phyloP scores from a whole-genome alignment of 2,797 vertebrate species.

The Okamejei kenojei region DNA sequence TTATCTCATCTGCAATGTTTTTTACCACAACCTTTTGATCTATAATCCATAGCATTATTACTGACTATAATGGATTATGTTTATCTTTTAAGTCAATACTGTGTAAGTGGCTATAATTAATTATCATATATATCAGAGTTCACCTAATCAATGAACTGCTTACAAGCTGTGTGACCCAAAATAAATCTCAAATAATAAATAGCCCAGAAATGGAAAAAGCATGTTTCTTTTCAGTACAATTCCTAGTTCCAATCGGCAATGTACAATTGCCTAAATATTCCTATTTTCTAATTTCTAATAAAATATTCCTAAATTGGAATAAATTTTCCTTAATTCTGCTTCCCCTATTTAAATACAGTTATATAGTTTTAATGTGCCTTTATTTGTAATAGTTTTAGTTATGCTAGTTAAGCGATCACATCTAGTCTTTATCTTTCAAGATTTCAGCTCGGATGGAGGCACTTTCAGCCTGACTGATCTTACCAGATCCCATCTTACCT shows the following conservation, averaged over 20 bases:
- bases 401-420: too few relatives aligned
- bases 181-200: slow-evolving; percentile 5
- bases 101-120: not conserved
- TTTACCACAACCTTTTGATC: not conserved
- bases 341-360: not conserved
- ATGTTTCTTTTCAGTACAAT: not conserved
- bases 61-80: not conserved
- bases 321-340: not conserved
- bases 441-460: not conserved
- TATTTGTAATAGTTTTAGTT: too few relatives aligned
- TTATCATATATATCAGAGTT: slow-evolving; percentile 11
- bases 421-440: not conserved
- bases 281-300: not conserved
- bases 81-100: slow-evolving; percentile 18
- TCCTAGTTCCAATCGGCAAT: not conserved
- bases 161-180: not conserved
- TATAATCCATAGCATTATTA: not conserved
- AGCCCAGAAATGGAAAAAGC: not conserved
- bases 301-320: not conserved
- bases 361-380: not conserved
- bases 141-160: not conserved
- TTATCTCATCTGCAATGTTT: not conserved
- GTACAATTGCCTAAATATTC: too few relatives aligned
- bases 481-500: not conserved
- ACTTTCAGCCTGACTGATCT: not conserved